Percentiles rank a stretch among this genome's conserved stretches.
Conservation (phyloP, 2,888 invertebrate species). For the Sepiola atlantica region DNA sequence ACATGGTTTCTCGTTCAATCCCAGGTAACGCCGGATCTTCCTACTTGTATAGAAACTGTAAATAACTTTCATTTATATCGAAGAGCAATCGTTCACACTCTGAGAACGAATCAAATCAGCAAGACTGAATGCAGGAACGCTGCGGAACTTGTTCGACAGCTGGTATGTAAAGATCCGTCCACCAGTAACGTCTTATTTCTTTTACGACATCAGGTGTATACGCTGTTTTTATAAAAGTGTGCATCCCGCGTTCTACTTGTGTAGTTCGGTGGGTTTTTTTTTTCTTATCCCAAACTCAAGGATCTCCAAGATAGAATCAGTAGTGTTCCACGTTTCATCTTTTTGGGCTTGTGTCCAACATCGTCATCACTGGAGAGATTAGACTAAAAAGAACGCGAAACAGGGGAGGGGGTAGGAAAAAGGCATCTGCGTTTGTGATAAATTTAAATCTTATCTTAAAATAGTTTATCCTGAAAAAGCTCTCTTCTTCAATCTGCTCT, state of each 20-base stretch:
- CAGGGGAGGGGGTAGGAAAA: neutral
- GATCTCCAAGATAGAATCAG: neutral
- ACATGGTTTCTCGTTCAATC: too few species aligned
- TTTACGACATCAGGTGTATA: neutral
- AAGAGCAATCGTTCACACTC: too few species aligned
- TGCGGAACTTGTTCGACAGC: too few species aligned
- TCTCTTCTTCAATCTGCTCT: neutral
- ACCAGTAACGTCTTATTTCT: too few species aligned
- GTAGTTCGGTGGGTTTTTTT: too few species aligned
- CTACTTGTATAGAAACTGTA: too few species aligned
- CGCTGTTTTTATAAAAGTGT: neutral
- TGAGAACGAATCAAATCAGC: too few species aligned
- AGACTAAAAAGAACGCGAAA: neutral
- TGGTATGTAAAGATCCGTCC: too few species aligned
- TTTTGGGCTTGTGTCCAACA: neutral
- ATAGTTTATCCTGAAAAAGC: conserved; percentile 6
- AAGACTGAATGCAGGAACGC: too few species aligned
- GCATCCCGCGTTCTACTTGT: neutral
- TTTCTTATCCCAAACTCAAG: neutral
- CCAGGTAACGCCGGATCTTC: too few species aligned
- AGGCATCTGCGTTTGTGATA: neutral
- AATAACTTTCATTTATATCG: too few species aligned
- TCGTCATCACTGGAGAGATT: neutral
- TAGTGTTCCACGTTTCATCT: neutral
- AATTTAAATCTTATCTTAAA: neutral